Base-by-base conservation (phyloP, 2,113 vertebrate genomes). In the Myiagra hebetior region DNA sequence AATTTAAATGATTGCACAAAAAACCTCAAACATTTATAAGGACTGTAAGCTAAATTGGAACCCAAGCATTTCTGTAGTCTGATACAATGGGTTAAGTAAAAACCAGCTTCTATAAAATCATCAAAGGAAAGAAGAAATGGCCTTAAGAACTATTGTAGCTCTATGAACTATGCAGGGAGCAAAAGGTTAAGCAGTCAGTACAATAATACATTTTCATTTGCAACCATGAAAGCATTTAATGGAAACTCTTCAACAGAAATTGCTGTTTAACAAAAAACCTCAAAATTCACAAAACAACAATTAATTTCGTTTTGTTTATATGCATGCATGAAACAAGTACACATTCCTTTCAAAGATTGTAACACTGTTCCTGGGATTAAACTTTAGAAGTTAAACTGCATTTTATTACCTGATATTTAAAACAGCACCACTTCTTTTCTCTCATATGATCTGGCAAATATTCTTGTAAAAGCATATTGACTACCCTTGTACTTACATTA, bases 401-500 rank as follows among this genome's bases (percentile, higher is more conserved):
- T 47, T 68, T 91, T 59, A 31, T 47, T 55, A n/a, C 4, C 30
- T 52, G 24, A 14, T 64, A 62, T 17, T 74, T 81, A 63, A 41
- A 91, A 69, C 28, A 50, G 13, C 9, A 26, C 1, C 9, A 20
- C 10, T 57, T 82, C 8, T 77, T 80, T 82, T 73, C n/a, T 76
- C 28, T 44, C 8, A 23, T 44, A 42, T 56, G 37, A 63, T 52
- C 41, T 52, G 11, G 55, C 37, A 65, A 68, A 83, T 31, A 49
- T 6, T 59, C 42, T 33, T 82, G 13, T 44, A 77, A 77, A 23
- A 63, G 8, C 15, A 6, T 28, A 77, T 57, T 6, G 56, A 42
- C 8, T 46, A 7, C 8, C n/a, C 31, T 35, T 52, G 62, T 98
- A 98, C 99, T 99, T 98, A 99, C 99, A 84, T 99, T 99, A 80